Evolutionary conservation across 2,888 invertebrate species (phyloP), one percentile per base, ranked within the genome.

Genomic region (Ochropleura leucogaster): DNA sequence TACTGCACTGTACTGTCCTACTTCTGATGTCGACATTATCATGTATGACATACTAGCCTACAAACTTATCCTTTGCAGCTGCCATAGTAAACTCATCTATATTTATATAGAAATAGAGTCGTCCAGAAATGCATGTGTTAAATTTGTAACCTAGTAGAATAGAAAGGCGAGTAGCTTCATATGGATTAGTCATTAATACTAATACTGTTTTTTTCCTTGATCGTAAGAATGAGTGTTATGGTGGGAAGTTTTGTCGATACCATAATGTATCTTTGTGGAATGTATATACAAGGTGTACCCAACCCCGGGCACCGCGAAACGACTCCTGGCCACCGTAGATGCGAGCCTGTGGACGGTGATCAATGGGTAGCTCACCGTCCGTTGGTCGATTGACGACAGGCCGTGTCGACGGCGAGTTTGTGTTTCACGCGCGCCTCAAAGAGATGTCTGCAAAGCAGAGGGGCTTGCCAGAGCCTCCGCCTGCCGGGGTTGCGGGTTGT

Each of bases 1-100:
- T 81, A 83, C 83, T 86, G 82, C 84, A 88, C 83, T 88, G 79
- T 76, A 74, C 74, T 72, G 83, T 70, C 72, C 83, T 72, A 86
- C 74, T 87, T 85, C 75, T 81, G 78, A 79, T 75, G 73, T 80
- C 82, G 72, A 70, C 72, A 78, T 72, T 78, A 85, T 87, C 84
- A 80, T 81, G 70, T 81, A 77, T 79, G 68, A 73, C 79, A 81
- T 68, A 76, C 74, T 72, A 57, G 51, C 57, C 18, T 40, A 76
- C 80, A 80, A 82, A 74, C 7, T 46, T 81, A 78, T 62, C 12
- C 7, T 6, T 9, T 14, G 0, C 53, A n/a, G 6, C 7, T 7
- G 9, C 18, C 12, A 75, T 0, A 6, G 4, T 0, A 79, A 60
- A 59, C 3, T 20, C 12, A 16, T 20, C 53, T 57, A 46, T 74